Percentiles rank a stretch among this genome's conserved stretches.
Conservation (phyloP, 2,888 invertebrate species). For the Falcaria lacertinaria region DNA sequence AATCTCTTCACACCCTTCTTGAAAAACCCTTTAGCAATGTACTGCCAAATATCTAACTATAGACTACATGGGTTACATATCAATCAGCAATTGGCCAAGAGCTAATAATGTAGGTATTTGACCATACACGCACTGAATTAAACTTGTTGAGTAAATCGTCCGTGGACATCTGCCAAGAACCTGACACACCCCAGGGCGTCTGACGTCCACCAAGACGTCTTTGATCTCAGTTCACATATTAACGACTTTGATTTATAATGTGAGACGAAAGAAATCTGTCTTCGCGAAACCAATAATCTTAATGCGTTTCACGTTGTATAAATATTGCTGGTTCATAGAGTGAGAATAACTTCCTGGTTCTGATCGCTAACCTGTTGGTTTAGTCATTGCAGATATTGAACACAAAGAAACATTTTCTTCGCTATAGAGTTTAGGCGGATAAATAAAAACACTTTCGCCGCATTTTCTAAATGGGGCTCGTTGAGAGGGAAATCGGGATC, state of each 20-base stretch:
- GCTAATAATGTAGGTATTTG: neutral
- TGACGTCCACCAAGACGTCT: slow-evolving; percentile 20
- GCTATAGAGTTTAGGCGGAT: neutral
- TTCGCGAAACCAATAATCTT: neutral
- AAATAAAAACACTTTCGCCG: too few species aligned
- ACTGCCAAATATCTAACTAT: too few species aligned
- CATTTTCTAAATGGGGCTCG: too few species aligned
- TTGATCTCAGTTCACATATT: slow-evolving; percentile 20
- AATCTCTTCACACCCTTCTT: too few species aligned
- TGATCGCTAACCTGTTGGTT: neutral
- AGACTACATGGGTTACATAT: too few species aligned
- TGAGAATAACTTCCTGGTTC: neutral
- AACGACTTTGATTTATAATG: slow-evolving; percentile 1
- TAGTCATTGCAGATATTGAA: neutral
- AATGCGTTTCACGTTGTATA: neutral
- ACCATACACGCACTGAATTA: neutral
- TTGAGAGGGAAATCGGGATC: too few species aligned
- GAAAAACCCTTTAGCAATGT: too few species aligned
- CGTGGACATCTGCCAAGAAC: neutral
- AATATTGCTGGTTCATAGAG: neutral
- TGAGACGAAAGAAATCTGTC: neutral
- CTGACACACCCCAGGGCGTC: neutral
- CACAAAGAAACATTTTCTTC: neutral
- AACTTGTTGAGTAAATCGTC: neutral
- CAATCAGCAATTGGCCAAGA: too few species aligned